phyloP scores from a whole-genome alignment of 2,797 vertebrate genomes.

The Lagodon rhomboides region DNA sequence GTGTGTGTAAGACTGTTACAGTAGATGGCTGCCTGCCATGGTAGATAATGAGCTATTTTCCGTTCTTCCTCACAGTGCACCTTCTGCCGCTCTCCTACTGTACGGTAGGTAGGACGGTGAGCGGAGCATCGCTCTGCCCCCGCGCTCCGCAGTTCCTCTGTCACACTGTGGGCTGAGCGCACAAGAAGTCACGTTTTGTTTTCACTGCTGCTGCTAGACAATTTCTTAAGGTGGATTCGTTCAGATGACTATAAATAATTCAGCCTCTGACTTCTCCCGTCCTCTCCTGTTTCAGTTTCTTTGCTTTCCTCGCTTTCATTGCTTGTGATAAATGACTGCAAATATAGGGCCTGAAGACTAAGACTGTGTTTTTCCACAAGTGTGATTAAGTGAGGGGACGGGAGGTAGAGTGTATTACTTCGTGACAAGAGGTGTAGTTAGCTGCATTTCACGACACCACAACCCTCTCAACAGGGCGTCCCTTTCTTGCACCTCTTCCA shows the following conservation, averaged over 20 bases:
- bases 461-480: conserved; percentile 20
- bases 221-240: conserved; percentile 26
- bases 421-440: conserved; percentile 43
- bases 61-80: conserved; percentile 51
- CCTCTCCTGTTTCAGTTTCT: conserved; percentile 26
- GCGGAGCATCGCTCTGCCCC: conserved; percentile 44
- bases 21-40: conserved; percentile 53
- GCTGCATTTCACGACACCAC: conserved; percentile 38
- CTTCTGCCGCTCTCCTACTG: conserved; percentile 47
- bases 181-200: conserved; percentile 51
- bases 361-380: conserved; percentile 16
- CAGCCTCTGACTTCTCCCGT: conserved; percentile 29
- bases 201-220: conserved; percentile 18
- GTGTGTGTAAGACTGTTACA: conserved; percentile 56
- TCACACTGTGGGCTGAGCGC: conserved; percentile 34
- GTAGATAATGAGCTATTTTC: conserved; percentile 77
- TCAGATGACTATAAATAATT: conserved; percentile 65
- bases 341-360: conserved; percentile 18
- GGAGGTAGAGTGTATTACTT: conserved; percentile 28
- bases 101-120: conserved; percentile 52
- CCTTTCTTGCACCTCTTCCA: conserved; percentile 12
- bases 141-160: conserved; percentile 29
- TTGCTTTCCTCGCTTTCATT: conserved; percentile 26
- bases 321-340: conserved; percentile 39
- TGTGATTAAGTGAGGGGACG: conserved; percentile 18